phyloP scores from a whole-genome alignment of 2,113 vertebrate genomes.

The Brachyistius frenatus region DNA sequence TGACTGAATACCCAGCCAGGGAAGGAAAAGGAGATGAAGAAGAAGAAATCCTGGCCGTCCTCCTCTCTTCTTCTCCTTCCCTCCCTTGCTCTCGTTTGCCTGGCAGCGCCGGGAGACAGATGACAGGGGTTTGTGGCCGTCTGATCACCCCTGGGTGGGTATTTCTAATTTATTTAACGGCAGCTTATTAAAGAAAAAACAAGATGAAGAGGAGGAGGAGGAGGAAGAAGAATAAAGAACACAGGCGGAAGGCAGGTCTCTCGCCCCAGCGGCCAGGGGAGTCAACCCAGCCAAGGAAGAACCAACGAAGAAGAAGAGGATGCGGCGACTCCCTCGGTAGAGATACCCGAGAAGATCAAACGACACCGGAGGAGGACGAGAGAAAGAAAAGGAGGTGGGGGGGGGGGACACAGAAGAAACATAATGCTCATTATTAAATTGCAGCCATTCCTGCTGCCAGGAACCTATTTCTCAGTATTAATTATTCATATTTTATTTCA shows the following conservation, averaged over 20 bases:
- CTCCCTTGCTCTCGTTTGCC: constrained; percentile 56
- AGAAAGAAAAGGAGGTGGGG: constrained; percentile 63
- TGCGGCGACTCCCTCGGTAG: constrained; percentile 63
- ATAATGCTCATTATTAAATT: constrained; percentile 98
- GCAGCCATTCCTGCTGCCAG: constrained; percentile 94
- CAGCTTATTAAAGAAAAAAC: constrained; percentile 71
- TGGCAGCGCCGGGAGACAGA: constrained; percentile 79
- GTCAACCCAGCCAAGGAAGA: constrained; percentile 43
- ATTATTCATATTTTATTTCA: constrained; percentile 99
- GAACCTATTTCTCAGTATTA: constrained; percentile 97
- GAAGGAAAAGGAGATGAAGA: constrained; percentile 49
- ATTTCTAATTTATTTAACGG: constrained; percentile 78
- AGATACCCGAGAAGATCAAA: constrained; percentile 88
- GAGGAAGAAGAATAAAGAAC: constrained; percentile 36
- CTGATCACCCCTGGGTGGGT: constrained; percentile 79
- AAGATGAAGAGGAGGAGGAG: constrained; percentile 35
- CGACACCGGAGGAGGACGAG: constrained; percentile 77
- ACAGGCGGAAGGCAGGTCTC: constrained; percentile 54
- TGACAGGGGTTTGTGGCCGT: constrained; percentile 79
- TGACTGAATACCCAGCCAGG: constrained; percentile 70
- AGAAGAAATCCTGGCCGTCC: constrained; percentile 71
- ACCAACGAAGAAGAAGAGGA: constrained; percentile 54
- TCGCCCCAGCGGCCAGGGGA: constrained; percentile 50
- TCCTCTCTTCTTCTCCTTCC: constrained; percentile 49
- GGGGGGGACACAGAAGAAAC: constrained; percentile 75